Conservation (phyloP, 1,140 invertebrate species). For the Neomicropteryx cornuta region DNA sequence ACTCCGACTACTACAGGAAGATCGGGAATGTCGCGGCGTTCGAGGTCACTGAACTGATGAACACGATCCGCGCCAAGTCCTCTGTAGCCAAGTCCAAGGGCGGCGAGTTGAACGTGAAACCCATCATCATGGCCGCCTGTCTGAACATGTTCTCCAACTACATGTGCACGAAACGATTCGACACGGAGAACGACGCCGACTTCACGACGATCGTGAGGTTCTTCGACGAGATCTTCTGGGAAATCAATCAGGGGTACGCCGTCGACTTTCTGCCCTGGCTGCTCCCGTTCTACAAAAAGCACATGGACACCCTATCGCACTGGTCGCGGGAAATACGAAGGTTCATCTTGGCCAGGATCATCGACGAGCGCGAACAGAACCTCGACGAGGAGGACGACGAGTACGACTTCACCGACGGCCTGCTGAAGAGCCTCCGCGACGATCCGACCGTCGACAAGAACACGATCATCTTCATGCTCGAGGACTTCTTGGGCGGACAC, state of each 20-base stretch:
- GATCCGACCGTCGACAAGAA: slow-evolving; percentile 50
- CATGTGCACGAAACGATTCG: slow-evolving; percentile 69
- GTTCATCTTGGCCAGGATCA: slow-evolving; percentile 64
- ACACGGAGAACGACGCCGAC: slow-evolving; percentile 49
- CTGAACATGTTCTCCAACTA: slow-evolving; percentile 78
- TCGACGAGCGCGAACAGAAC: slow-evolving; percentile 46
- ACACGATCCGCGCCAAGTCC: slow-evolving; percentile 29
- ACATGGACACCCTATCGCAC: slow-evolving; percentile 54
- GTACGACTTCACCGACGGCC: slow-evolving; percentile 63
- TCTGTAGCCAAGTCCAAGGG: slow-evolving; percentile 25
- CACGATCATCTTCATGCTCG: slow-evolving; percentile 65
- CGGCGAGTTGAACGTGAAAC: slow-evolving; percentile 41
- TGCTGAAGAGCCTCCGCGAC: slow-evolving; percentile 54
- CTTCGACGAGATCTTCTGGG: slow-evolving; percentile 82
- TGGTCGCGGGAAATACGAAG: slow-evolving; percentile 59
- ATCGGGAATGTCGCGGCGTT: slow-evolving; percentile 51
- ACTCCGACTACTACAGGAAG: slow-evolving; percentile 54
- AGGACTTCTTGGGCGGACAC: slow-evolving; percentile 80
- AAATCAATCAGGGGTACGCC: slow-evolving; percentile 80
- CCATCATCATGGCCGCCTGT: slow-evolving; percentile 53
- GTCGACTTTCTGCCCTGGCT: slow-evolving; percentile 83
- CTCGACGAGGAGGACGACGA: slow-evolving; percentile 43
- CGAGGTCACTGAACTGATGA: slow-evolving; percentile 47
- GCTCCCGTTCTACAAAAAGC: slow-evolving; percentile 55
- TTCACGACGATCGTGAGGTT: slow-evolving; percentile 56